phyloP scores from a whole-genome alignment of 30 jellyfish, hydroid and myxozoan genomes.

The Aurelia aurita region DNA sequence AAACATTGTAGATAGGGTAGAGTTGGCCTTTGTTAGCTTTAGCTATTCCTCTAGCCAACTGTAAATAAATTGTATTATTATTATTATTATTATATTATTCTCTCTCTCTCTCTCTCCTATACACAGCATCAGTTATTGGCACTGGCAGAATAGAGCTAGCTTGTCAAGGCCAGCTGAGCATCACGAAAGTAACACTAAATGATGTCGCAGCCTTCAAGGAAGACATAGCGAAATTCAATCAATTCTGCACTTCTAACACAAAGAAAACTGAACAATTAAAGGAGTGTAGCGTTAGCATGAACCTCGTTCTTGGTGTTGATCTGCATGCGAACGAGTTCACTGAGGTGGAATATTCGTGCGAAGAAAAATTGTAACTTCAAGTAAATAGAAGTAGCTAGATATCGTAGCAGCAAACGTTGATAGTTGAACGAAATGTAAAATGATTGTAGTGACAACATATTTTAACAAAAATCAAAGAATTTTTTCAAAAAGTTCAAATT shows the following conservation, averaged over 20 bases:
- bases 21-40: too few species aligned
- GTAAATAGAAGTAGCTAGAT: background rate
- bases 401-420: too few species aligned
- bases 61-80: too few species aligned
- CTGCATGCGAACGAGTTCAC: conserved; percentile 11
- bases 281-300: conserved; percentile 39
- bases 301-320: background rate
- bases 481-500: too few species aligned
- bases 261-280: background rate
- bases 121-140: conserved; percentile 32
- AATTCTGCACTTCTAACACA: conserved; percentile 1
- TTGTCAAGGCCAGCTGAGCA: conserved; percentile 47
- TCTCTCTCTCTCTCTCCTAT: too few species aligned
- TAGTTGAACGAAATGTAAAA: too few species aligned
- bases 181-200: conserved; percentile 9
- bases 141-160: conserved; percentile 35
- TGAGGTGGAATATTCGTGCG: conserved; percentile 44
- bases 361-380: background rate
- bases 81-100: too few species aligned
- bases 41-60: too few species aligned
- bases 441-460: too few species aligned
- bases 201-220: conserved; percentile 3
- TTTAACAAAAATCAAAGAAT: too few species aligned
- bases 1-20: too few species aligned
- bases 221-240: conserved; percentile 1